Evolutionary conservation across 1,140 invertebrate species (phyloP).

Genomic region (Drosophila hydei): DNA sequence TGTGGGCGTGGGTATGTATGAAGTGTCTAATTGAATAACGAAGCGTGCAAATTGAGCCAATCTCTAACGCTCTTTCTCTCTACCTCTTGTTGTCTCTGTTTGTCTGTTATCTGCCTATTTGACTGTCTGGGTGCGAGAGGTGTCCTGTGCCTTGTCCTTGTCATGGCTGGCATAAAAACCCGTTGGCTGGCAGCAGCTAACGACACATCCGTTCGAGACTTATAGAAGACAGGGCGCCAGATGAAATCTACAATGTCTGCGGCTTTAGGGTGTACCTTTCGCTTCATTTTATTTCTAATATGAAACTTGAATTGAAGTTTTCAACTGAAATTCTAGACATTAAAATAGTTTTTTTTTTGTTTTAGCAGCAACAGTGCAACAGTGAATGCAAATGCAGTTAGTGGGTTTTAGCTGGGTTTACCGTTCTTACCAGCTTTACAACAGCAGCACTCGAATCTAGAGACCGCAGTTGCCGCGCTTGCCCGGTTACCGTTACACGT

Average conservation of each 20-base stretch:
- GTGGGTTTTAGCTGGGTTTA: constrained; percentile 55
- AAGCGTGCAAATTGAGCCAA: constrained; percentile 78
- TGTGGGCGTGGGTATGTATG: constrained; percentile 42
- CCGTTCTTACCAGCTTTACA: constrained; percentile 42
- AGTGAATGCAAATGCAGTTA: constrained; percentile 67
- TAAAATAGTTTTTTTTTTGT: constrained; percentile 76
- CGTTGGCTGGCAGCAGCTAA: constrained; percentile 66
- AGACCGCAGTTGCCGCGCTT: constrained; percentile 39
- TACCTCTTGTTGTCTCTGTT: neutral
- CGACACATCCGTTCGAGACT: constrained; percentile 74
- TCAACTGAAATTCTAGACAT: constrained; percentile 65
- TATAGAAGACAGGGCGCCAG: constrained; percentile 53
- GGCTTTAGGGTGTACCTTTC: constrained; percentile 13
- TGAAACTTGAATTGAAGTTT: constrained; percentile 62
- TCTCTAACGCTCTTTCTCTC: constrained; percentile 5
- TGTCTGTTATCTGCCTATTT: constrained; percentile 1
- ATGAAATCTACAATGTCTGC: constrained; percentile 70
- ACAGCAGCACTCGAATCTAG: constrained; percentile 28
- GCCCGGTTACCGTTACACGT: constrained; percentile 49
- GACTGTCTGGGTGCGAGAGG: neutral
- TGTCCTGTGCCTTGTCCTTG: constrained; percentile 41
- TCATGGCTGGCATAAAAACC: constrained; percentile 29
- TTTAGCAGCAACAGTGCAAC: constrained; percentile 42
- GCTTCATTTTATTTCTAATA: no score
- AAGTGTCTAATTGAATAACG: constrained; percentile 83